Evolutionary conservation across 2,888 invertebrate species (phyloP).

Genomic region (Lamellibrachia satsuma): DNA sequence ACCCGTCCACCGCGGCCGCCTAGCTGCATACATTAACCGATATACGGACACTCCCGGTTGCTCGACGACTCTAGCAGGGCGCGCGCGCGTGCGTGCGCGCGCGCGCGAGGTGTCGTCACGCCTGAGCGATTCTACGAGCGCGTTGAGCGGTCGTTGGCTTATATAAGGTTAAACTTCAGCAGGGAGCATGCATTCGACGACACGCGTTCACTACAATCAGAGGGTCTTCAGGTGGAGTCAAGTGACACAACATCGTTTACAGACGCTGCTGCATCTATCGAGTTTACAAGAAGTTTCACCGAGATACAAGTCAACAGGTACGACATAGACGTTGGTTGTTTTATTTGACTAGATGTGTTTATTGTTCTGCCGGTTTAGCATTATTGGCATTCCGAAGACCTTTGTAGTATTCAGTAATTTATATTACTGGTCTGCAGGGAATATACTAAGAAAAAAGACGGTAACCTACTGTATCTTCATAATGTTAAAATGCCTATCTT

Average conservation of each 20-base stretch:
- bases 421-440: neutral
- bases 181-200: neutral
- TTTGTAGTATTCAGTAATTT: neutral
- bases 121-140: neutral
- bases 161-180: neutral
- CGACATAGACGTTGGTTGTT: neutral
- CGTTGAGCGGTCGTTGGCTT: neutral
- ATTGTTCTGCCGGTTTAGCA: neutral
- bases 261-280: neutral
- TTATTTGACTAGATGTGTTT: neutral
- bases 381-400: neutral
- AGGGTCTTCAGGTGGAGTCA: neutral
- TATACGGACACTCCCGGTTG: neutral
- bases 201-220: neutral
- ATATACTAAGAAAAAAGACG: too few relatives aligned
- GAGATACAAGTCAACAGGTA: neutral
- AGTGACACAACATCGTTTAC: neutral
- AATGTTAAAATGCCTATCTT: too few relatives aligned
- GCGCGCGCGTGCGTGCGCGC: too few relatives aligned
- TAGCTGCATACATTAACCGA: neutral
- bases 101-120: neutral
- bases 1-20: neutral
- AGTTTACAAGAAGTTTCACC: neutral
- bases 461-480: too few relatives aligned
- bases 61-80: neutral